phyloP scores from a whole-genome alignment of 37 sponge, comb jelly and placozoan genomes.

The Petrosia ficiformis region DNA sequence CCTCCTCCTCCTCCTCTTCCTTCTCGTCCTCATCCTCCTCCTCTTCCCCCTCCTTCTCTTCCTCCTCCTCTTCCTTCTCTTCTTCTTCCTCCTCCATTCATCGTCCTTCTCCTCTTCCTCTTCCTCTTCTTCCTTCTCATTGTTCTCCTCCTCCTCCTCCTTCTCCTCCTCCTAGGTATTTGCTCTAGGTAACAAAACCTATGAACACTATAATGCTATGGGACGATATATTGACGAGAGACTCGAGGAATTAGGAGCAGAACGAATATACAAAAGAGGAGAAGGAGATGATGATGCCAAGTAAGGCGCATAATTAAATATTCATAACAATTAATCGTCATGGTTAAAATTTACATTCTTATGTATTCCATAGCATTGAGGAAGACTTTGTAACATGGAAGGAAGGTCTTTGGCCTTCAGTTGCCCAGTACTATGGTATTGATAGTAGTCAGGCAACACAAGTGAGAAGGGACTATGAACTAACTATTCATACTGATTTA shows the following conservation, averaged over 20 bases:
- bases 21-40: no score
- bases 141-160: neutral
- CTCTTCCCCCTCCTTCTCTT: neutral
- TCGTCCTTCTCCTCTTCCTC: neutral
- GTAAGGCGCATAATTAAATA: no score
- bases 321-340: neutral
- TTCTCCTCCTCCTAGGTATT: constrained; percentile 62
- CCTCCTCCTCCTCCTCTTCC: no score
- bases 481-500: constrained; percentile 53
- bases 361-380: constrained; percentile 97
- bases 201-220: constrained; percentile 94
- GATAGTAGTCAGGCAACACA: constrained; percentile 30
- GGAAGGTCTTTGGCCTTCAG: constrained; percentile 81
- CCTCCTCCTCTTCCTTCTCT: neutral
- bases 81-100: no score
- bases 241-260: constrained; percentile 74
- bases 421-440: constrained; percentile 73
- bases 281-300: constrained; percentile 98
- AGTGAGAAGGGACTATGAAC: constrained; percentile 60
- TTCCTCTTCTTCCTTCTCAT: no score
- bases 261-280: constrained; percentile 68
- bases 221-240: constrained; percentile 77
- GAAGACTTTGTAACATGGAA: constrained; percentile 98
- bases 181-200: constrained; percentile 97
- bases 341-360: neutral